phyloP scores from a whole-genome alignment of 2,113 vertebrate genomes.

The Lamprologus sp. region DNA sequence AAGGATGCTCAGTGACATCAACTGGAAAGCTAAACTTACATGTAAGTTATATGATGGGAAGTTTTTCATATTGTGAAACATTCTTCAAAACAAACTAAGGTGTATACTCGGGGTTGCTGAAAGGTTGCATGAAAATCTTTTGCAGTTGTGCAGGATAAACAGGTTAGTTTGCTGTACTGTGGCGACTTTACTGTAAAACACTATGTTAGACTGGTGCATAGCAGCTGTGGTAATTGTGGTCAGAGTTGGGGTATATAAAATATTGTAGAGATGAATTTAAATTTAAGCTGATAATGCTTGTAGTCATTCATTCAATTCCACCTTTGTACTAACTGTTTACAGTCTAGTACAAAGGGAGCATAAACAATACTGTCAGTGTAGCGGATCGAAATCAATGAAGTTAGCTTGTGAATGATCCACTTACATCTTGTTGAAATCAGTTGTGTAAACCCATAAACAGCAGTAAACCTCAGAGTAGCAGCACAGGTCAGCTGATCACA shows the following conservation, averaged over 20 bases:
- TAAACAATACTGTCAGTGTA: background rate
- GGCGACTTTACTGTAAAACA: background rate
- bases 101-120: background rate
- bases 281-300: background rate
- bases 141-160: background rate
- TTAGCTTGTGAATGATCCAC: background rate
- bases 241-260: background rate
- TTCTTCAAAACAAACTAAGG: background rate
- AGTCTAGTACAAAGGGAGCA: background rate
- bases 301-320: background rate
- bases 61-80: background rate
- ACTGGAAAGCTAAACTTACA: background rate
- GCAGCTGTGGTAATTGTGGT: background rate
- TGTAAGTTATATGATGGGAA: background rate
- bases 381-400: fast-evolving
- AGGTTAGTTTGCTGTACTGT: background rate
- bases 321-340: background rate
- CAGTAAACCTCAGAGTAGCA: background rate
- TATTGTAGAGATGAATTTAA: fast-evolving
- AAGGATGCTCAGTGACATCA: background rate
- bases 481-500: background rate
- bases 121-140: background rate
- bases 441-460: background rate
- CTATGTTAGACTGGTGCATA: background rate
- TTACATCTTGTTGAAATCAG: background rate